These are phyloP conservation scores for Drosophila birchii DNA, from an alignment of 2,888 invertebrate genomes.

Conservation along the genomic window DNA sequence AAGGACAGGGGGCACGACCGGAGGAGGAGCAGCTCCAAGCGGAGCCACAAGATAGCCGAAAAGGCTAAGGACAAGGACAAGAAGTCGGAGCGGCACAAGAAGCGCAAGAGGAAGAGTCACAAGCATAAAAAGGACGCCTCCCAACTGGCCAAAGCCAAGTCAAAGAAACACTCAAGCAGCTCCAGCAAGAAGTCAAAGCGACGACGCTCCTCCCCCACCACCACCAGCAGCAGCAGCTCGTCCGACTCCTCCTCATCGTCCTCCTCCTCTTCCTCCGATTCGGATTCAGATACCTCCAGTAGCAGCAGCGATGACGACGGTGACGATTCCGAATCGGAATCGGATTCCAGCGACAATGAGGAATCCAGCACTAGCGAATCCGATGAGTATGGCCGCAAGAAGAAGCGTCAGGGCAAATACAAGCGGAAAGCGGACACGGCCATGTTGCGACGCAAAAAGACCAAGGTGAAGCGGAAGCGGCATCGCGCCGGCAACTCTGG, in stretches of 20 bases:
- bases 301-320: slow-evolving; percentile 10
- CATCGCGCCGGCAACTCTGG: slow-evolving; percentile 70
- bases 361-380: slow-evolving; percentile 83
- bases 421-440: slow-evolving; percentile 81
- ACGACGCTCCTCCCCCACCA: slow-evolving; percentile 59
- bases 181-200: slow-evolving; percentile 70
- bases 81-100: slow-evolving; percentile 66
- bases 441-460: slow-evolving; percentile 77
- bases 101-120: slow-evolving; percentile 58
- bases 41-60: slow-evolving; percentile 26
- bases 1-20: slow-evolving; percentile 39
- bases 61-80: slow-evolving; percentile 51
- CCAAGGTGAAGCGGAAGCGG: slow-evolving; percentile 80
- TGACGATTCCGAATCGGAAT: slow-evolving; percentile 57
- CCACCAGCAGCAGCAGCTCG: slow-evolving; percentile 45
- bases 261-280: slow-evolving; percentile 42
- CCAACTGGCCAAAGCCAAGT: slow-evolving; percentile 21
- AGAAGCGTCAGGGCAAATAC: slow-evolving; percentile 81
- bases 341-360: slow-evolving; percentile 83
- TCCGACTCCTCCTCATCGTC: slow-evolving; percentile 25
- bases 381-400: slow-evolving; percentile 81
- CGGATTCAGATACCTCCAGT: slow-evolving; percentile 25
- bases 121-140: slow-evolving; percentile 62
- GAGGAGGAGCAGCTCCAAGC: slow-evolving; percentile 39
- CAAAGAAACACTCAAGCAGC: slow-evolving; percentile 24